phyloP scores from a whole-genome alignment of 2,797 vertebrate species.

The Rhynchonycteris naso region DNA sequence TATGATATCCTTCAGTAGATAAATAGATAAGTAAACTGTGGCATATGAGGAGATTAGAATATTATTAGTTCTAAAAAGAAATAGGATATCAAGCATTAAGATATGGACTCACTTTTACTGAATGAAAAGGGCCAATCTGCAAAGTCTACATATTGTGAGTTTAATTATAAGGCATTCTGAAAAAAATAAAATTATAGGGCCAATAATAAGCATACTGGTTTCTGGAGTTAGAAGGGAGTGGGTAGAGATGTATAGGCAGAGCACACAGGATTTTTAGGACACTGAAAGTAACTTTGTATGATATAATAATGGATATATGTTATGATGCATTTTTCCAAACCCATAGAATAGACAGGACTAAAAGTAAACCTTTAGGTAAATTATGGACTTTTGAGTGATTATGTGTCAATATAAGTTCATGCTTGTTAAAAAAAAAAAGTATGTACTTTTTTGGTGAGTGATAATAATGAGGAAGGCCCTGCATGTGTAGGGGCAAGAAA shows the following conservation, averaged over 20 bases:
- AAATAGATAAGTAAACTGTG: background rate
- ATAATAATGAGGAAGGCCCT: background rate
- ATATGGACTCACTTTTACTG: background rate
- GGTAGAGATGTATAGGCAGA: background rate
- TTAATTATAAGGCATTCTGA: background rate
- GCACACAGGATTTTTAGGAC: background rate
- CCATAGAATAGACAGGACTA: background rate
- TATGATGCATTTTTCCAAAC: background rate
- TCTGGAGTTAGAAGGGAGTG: background rate
- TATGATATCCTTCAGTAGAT: background rate
- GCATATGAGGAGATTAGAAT: background rate
- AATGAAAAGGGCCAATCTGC: background rate
- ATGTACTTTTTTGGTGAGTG: background rate
- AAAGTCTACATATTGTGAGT: background rate
- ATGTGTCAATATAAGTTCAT: background rate
- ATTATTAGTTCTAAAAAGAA: background rate
- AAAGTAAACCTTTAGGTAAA: background rate
- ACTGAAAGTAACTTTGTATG: background rate
- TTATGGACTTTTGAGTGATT: background rate
- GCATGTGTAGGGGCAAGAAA: background rate
- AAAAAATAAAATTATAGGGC: background rate
- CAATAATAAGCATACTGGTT: background rate
- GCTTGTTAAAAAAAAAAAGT: background rate
- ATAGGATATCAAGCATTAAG: background rate
- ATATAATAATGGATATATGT: background rate